These are phyloP conservation scores for Atrichornis clamosus DNA, from an alignment of 2,113 vertebrate species.

Conservation along the genomic window DNA sequence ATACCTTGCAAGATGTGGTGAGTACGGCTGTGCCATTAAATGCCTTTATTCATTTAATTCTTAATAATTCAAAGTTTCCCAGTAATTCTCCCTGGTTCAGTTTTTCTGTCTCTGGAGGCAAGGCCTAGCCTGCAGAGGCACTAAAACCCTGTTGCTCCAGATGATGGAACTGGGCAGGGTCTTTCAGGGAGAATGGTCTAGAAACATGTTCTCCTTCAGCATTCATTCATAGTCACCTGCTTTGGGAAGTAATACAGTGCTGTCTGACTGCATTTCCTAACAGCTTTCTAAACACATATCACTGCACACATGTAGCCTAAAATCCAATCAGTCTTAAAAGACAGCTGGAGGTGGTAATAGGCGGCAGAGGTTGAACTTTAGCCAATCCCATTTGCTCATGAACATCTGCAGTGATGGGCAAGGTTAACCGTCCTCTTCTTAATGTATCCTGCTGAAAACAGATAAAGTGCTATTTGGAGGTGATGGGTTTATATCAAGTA, in stretches of 20 bases:
- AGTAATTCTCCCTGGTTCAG: not conserved
- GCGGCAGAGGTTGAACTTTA: not conserved
- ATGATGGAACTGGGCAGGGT: not conserved
- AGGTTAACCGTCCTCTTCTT: not conserved
- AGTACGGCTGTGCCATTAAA: not conserved
- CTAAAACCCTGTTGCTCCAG: not conserved
- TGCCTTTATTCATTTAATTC: not conserved
- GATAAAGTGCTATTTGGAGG: not conserved
- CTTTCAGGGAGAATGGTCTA: not conserved
- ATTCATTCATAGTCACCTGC: not conserved
- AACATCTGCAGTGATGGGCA: not conserved
- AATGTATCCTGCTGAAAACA: not conserved
- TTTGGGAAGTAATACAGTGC: not conserved
- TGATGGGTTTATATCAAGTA: not conserved
- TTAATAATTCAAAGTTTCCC: not conserved
- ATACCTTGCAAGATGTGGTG: conserved; percentile 82
- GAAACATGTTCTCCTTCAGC: not conserved
- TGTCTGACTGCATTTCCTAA: not conserved
- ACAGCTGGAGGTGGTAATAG: not conserved
- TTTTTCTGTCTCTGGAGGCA: not conserved
- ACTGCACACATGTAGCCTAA: not conserved
- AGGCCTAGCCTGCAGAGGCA: not conserved
- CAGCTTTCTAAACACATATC: not conserved
- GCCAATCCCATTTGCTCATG: not conserved
- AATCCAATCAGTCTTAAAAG: not conserved